phyloP scores from a whole-genome alignment of 2,797 vertebrate species.

The Antrozous pallidus region DNA sequence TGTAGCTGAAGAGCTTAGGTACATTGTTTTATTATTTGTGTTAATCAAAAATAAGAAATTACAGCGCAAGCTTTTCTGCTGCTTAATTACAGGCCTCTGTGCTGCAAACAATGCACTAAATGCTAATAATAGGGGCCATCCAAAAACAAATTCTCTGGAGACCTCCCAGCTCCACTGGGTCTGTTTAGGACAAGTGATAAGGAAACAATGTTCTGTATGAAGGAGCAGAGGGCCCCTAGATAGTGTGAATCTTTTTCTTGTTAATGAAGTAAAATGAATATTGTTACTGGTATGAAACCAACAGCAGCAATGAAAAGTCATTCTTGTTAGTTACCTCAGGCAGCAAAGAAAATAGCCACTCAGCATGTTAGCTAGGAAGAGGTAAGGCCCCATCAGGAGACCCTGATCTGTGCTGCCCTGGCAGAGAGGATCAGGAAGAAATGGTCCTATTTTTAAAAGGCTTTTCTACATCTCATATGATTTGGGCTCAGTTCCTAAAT shows the following conservation, averaged over 20 bases:
- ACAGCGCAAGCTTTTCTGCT: background rate
- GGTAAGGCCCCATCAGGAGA: conserved; percentile 13
- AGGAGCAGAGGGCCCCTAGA: background rate
- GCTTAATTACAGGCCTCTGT: conserved; percentile 43
- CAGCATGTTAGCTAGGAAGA: background rate
- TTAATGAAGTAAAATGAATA: conserved; percentile 64
- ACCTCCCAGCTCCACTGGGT: background rate
- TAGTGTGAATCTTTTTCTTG: conserved; percentile 9
- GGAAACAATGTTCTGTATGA: background rate
- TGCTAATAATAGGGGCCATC: background rate
- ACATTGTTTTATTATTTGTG: background rate
- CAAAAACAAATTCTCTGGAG: background rate
- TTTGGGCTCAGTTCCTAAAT: conserved; percentile 57
- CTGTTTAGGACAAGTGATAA: conserved; percentile 42
- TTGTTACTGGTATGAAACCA: conserved; percentile 41
- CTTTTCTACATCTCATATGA: conserved; percentile 51
- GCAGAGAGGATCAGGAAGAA: background rate
- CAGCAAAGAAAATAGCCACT: conserved; percentile 42
- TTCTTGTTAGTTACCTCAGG: conserved; percentile 48
- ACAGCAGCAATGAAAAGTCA: conserved; percentile 55
- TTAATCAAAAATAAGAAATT: conserved; percentile 52
- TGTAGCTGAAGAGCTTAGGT: background rate
- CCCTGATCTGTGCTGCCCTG: background rate
- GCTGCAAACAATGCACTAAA: background rate
- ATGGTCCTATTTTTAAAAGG: conserved; percentile 57